phyloP scores from a whole-genome alignment of 2,797 vertebrate genomes.

The Gastrophryne carolinensis region DNA sequence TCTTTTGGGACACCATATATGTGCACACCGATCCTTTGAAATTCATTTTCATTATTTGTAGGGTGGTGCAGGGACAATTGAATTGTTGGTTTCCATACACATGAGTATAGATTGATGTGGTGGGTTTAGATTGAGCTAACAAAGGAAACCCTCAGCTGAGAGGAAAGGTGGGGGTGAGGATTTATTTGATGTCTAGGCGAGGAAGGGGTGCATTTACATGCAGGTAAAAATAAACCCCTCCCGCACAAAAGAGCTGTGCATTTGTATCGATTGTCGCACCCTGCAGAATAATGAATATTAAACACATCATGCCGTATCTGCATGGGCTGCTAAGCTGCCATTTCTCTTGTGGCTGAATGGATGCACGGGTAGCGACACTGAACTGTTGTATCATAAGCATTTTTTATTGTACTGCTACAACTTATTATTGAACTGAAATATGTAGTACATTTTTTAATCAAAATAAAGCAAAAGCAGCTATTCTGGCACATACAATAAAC shows the following conservation, averaged over 20 bases:
- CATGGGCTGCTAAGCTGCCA: background rate
- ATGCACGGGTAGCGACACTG: no score
- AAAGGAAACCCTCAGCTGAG: background rate
- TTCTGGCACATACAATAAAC: no score
- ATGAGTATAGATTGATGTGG: background rate
- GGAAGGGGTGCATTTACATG: background rate
- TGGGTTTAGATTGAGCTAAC: background rate
- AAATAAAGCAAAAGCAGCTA: no score
- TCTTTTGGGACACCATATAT: no score
- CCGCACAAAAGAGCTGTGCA: background rate
- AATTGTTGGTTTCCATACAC: no score
- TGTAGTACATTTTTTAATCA: no score
- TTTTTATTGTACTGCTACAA: no score
- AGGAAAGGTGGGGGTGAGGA: background rate
- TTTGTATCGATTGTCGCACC: slow-evolving; percentile 6
- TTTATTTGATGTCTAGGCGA: background rate
- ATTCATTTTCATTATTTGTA: no score
- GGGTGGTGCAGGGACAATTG: no score
- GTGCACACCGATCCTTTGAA: no score
- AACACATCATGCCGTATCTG: background rate
- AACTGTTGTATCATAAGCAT: no score
- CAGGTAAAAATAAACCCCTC: background rate
- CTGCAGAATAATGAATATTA: slow-evolving; percentile 2
- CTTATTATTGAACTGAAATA: no score
- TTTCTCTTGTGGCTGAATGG: background rate